Evolutionary conservation across 2,113 vertebrate species (phyloP).

Genomic region (Ahaetulla prasina): DNA sequence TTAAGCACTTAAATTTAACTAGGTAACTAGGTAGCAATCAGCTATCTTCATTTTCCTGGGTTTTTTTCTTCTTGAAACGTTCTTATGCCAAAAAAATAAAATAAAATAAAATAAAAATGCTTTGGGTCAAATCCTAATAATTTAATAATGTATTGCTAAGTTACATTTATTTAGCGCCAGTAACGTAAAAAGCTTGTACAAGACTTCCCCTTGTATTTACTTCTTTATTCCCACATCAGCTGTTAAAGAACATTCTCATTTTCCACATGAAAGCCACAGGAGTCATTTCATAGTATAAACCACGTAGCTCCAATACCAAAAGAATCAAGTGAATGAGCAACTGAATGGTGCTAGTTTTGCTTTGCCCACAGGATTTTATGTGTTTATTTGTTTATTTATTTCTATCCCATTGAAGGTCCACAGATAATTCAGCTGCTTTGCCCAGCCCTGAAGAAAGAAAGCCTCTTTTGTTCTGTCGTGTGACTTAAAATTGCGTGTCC

Average conservation of each 20-base stretch:
- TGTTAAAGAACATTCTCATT: slow-evolving; percentile 77
- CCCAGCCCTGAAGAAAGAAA: slow-evolving; percentile 65
- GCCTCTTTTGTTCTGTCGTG: slow-evolving; percentile 65
- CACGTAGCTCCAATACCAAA: slow-evolving; percentile 68
- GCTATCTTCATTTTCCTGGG: slow-evolving; percentile 39
- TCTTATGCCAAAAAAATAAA: not conserved
- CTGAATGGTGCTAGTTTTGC: slow-evolving; percentile 65
- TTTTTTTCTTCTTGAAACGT: slow-evolving; percentile 11
- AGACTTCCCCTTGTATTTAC: slow-evolving; percentile 73
- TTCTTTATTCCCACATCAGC: slow-evolving; percentile 75
- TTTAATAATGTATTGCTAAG: slow-evolving; percentile 75
- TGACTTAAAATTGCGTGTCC: slow-evolving; percentile 56
- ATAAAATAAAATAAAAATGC: slow-evolving; percentile 51
- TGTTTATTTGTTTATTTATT: slow-evolving; percentile 66
- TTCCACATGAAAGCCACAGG: slow-evolving; percentile 77
- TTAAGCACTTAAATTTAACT: slow-evolving; percentile 14
- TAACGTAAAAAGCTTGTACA: slow-evolving; percentile 71
- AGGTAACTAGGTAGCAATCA: slow-evolving; percentile 35
- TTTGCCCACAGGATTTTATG: slow-evolving; percentile 68
- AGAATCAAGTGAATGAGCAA: slow-evolving; percentile 71
- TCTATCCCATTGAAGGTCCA: slow-evolving; percentile 65
- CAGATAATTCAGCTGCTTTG: slow-evolving; percentile 69
- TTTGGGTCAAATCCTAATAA: slow-evolving; percentile 68
- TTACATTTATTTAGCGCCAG: slow-evolving; percentile 74
- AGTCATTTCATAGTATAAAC: slow-evolving; percentile 68